Evolutionary conservation across 2,113 vertebrate genomes (phyloP), one percentile per base, ranked within the genome.

Genomic region (Pachypanchax playfairii): DNA sequence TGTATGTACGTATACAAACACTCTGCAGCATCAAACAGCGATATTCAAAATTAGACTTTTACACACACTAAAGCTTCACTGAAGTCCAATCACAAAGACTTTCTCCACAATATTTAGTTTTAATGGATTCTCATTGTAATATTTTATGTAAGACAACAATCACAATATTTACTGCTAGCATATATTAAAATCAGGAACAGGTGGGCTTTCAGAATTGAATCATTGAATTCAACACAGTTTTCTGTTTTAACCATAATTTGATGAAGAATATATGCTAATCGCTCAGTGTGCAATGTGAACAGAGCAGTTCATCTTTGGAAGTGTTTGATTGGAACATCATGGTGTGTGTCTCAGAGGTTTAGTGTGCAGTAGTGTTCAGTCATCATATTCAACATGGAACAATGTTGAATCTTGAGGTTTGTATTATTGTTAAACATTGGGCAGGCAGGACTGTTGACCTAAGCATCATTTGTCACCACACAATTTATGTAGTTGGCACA

Each of bases 241-340:
- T 25, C 36, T 46, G 29, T 6, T 67, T 22, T 38, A 25, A 52
- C 29, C 39, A 56, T 42, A 62, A 53, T 54, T 70, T 31, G 33
- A 70, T 41, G 18, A 47, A 29, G 3, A 33, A 18, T 28, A 35
- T 51, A 29, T 57, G 43, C 14, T 21, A n/a, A 51, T 46, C 48
- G 35, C 49, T 43, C 17, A 11, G 25, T 46, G 31, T 47, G 20
- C 39, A 46, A 50, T 29, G 39, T 51, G 20, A 44, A 29, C 54
- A 21, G n/a, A 28, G 24, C 35, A 33, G 13, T 44, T 64, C 36
- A 25, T 61, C 13, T 33, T 28, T 2, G 22, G 25, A 21, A 33
- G 39, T 35, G 24, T 55, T 56, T 55, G 33, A 24, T 21, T 29
- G 33, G 24, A 31, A 44, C 61, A 46, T 52, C 13, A 1, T 48